Evolutionary conservation across 1,140 invertebrate genomes (phyloP).

Genomic region (Gonatopus flavifemur): DNA sequence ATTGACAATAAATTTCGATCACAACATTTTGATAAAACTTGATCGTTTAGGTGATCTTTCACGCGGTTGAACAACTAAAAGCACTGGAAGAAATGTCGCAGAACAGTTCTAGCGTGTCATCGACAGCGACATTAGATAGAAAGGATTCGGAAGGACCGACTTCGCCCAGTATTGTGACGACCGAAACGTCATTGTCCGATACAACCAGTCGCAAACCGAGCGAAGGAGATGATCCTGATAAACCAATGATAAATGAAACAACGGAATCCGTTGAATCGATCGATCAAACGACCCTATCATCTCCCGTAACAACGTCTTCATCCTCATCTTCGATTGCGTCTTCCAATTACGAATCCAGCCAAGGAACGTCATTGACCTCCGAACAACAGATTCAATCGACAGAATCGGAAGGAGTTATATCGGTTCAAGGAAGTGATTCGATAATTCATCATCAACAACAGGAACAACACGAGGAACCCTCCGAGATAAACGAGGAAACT

Average conservation of each 20-base stretch:
- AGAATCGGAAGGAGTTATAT: not conserved
- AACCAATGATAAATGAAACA: constrained; percentile 5
- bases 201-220: not conserved
- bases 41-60: constrained; percentile 51
- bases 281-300: constrained; percentile 7
- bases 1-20: no score
- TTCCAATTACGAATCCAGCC: not conserved
- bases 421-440: not conserved
- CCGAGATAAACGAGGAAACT: constrained; percentile 44
- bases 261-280: constrained; percentile 15
- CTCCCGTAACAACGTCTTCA: not conserved
- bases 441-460: not conserved
- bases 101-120: not conserved
- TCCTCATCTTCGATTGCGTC: not conserved
- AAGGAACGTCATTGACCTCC: no score
- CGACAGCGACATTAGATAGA: constrained; percentile 1
- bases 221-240: no score
- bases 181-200: constrained; percentile 2
- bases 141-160: no score
- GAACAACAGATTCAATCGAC: no score
- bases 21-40: no score
- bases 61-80: constrained; percentile 46
- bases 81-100: constrained; percentile 27
- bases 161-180: not conserved
- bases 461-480: constrained; percentile 23